Evolutionary conservation across 1,140 invertebrate species (phyloP).

Genomic region (Zaprionus lachaisei): DNA sequence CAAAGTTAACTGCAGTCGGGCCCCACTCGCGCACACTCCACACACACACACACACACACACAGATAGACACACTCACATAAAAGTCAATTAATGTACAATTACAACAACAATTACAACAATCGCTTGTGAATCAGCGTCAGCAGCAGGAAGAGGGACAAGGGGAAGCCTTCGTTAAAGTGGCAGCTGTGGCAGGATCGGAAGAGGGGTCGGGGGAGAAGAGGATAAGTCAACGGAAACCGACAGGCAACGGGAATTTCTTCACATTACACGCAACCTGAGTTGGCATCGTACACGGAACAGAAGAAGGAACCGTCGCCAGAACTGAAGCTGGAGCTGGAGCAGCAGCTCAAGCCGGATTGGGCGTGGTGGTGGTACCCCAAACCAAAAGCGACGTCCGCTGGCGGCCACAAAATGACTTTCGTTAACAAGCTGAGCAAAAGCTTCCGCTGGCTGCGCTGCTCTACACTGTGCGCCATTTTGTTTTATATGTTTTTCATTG

Average conservation of each 20-base stretch:
- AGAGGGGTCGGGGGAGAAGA: constrained; percentile 7
- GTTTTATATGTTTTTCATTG: constrained; percentile 84
- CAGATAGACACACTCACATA: constrained; percentile 40
- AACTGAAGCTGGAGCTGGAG: constrained; percentile 36
- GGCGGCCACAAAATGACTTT: constrained; percentile 76
- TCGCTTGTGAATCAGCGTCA: constrained; percentile 30
- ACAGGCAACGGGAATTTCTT: constrained; percentile 60
- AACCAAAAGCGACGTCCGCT: constrained; percentile 24
- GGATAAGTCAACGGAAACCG: constrained; percentile 43
- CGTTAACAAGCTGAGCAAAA: constrained; percentile 84
- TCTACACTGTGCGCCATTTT: constrained; percentile 83
- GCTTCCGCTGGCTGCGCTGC: constrained; percentile 82
- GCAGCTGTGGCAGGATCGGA: constrained; percentile 18
- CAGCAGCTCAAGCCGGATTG: neutral
- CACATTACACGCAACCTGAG: constrained; percentile 76
- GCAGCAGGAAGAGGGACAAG: constrained; percentile 34
- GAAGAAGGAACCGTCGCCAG: constrained; percentile 11
- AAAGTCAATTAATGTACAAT: constrained; percentile 82
- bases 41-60: neutral
- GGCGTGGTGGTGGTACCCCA: constrained; percentile 2
- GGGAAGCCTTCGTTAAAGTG: neutral
- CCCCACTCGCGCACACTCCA: neutral
- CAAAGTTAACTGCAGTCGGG: constrained; percentile 11
- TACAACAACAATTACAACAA: constrained; percentile 63
- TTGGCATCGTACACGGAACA: constrained; percentile 6